These are phyloP conservation scores for Cynopterus sphinx DNA, from an alignment of 2,797 vertebrate species.

Conservation along the genomic window DNA sequence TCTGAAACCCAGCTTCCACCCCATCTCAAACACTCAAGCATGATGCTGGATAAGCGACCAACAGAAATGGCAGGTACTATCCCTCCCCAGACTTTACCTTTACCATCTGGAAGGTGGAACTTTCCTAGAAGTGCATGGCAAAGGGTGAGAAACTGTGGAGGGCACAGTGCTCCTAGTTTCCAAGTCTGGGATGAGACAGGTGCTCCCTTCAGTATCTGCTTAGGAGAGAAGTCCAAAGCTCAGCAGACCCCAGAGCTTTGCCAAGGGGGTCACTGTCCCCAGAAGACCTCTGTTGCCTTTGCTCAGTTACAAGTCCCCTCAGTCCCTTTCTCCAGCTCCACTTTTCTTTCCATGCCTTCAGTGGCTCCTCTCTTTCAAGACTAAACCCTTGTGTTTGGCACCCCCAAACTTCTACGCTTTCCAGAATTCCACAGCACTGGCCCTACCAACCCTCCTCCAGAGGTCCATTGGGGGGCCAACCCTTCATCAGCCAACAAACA, in stretches of 20 bases:
- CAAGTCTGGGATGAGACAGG: background rate
- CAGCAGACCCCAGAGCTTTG: background rate
- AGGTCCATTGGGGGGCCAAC: background rate
- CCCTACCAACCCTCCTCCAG: background rate
- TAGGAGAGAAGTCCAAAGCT: background rate
- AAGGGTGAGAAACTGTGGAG: background rate
- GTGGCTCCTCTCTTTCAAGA: background rate
- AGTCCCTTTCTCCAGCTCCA: background rate
- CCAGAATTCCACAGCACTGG: background rate
- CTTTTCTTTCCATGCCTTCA: background rate
- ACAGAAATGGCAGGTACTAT: background rate
- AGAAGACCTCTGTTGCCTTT: background rate
- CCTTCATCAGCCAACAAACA: background rate
- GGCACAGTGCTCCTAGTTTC: background rate
- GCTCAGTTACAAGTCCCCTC: background rate
- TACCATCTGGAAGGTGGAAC: background rate
- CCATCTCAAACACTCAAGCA: background rate
- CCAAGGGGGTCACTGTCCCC: too few species aligned
- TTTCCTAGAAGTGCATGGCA: background rate
- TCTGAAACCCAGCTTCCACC: background rate
- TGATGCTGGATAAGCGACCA: background rate
- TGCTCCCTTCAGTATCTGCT: background rate
- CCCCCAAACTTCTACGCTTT: background rate
- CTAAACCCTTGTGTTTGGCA: background rate
- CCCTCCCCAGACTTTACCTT: background rate